Evolutionary conservation across 2,888 invertebrate species (phyloP).

Genomic region (Ariolimax columbianus): DNA sequence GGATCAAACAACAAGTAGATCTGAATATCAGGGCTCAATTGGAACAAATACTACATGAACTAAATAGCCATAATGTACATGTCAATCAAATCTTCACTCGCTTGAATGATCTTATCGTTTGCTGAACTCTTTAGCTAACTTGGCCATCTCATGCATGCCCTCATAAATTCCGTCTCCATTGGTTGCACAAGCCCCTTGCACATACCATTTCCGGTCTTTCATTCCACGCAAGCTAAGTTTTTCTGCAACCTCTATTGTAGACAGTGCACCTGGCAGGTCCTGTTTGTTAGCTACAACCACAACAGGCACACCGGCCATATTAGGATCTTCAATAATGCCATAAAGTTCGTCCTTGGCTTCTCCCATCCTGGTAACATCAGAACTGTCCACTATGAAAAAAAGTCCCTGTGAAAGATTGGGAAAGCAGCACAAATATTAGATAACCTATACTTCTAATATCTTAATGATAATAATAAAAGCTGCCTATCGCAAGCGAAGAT

Average conservation of each 20-base stretch:
- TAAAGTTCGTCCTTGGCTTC: constrained; percentile 75
- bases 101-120: too few species aligned
- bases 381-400: constrained; percentile 76
- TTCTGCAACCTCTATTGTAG: constrained; percentile 70
- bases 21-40: too few species aligned
- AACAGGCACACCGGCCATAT: constrained; percentile 76
- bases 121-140: constrained; percentile 73
- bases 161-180: constrained; percentile 78
- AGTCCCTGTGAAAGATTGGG: constrained; percentile 66
- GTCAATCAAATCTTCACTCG: too few species aligned
- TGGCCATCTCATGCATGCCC: constrained; percentile 73
- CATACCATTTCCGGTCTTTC: constrained; percentile 73
- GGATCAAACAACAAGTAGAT: too few species aligned
- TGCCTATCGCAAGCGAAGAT: too few species aligned
- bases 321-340: constrained; percentile 66
- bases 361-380: constrained; percentile 69
- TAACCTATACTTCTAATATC: not conserved
- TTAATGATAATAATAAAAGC: too few species aligned
- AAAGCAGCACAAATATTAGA: not conserved
- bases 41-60: too few species aligned
- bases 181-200: constrained; percentile 76
- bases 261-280: constrained; percentile 75
- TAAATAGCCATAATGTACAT: too few species aligned
- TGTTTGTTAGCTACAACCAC: constrained; percentile 78
- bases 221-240: constrained; percentile 67